Percentiles rank a stretch among this genome's conserved stretches.
Conservation (phyloP, 2,797 vertebrate species). For the Phylloscopus collybita region DNA sequence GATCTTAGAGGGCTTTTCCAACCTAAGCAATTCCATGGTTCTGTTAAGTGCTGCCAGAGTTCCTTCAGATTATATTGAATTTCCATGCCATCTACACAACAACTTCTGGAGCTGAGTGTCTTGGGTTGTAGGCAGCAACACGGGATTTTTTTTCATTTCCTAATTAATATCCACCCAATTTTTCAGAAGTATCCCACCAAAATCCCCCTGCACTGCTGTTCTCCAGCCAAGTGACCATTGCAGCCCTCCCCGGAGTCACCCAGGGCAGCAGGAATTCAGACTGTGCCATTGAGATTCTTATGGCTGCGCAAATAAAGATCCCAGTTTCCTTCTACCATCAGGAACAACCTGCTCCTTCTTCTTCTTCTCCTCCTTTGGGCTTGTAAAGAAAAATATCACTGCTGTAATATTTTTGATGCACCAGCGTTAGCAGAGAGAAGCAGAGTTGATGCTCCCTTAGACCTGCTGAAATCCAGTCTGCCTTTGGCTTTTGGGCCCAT, state of each 20-base stretch:
- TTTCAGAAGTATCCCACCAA: not conserved
- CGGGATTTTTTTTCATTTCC: not conserved
- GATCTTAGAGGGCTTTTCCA: fast-evolving
- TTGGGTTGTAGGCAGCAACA: fast-evolving
- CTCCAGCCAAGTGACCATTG: not conserved
- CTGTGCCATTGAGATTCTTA: constrained; percentile 16
- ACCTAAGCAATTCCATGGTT: not conserved
- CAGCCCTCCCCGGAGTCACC: not conserved
- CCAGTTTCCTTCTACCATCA: not conserved
- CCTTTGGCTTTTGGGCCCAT: not conserved
- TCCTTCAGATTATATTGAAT: not conserved
- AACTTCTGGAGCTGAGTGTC: not conserved
- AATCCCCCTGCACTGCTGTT: not conserved
- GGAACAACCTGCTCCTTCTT: not conserved
- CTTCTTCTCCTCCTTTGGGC: not conserved
- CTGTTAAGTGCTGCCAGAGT: not conserved
- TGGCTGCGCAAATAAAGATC: not conserved
- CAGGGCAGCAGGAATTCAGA: constrained; percentile 34
- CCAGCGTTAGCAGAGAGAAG: not conserved
- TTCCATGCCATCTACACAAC: not conserved
- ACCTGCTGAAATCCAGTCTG: not conserved
- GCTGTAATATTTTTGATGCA: not conserved
- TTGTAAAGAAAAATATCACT: fast-evolving
- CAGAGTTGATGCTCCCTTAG: not conserved
- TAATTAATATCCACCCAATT: fast-evolving